Base-by-base conservation (phyloP, 2,888 invertebrate species). In the Micoletzkya japonica region DNA sequence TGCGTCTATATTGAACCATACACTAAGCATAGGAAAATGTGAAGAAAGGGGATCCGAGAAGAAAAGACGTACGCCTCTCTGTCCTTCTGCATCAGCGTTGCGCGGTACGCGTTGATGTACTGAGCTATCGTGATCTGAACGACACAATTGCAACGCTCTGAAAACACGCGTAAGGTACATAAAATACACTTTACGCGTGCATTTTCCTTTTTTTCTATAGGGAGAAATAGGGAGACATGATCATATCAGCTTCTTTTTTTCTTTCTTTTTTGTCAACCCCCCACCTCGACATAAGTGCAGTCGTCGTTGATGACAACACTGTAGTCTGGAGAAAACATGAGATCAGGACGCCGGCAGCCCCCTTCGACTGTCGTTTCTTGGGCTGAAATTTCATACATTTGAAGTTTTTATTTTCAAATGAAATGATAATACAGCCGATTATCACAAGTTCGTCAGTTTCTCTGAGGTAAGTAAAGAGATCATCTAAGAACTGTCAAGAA, bases 251-350 rank as follows among this genome's bases (percentile, higher is more conserved):
- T 50, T 20, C 24, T 20, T 4, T 39, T 50, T 50, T 20, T 58
- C 58, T 58, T 2, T 4, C 34, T 54, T 1, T 14, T 20, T n/a
- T n/a, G n/a, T n/a, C 10, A 44, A 44, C 44, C 20, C 20, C 60
- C 14, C 32, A 68, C 68, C 58, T 79, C 80, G 60, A 80, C 64
- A 70, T 79, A 80, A 1, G 80, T 80, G 67, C 79, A 80, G 56
- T 80, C 78, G 26, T 79, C 79, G 57, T 75, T 78, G 36, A 80
- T 75, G 10, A 69, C 57, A 17, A 70, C 61, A 36, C 26, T 44
- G 64, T 74, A 80, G 52, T 80, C 80, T 1, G 80, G 80, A 10
- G 54, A 73, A 72, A 80, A 80, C 77, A 79, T 76, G 37, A 80
- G 66, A 70, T 80, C 80, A 0, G 80, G 80, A 28, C 80, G 73